Evolutionary conservation across 2,888 invertebrate species (phyloP), one percentile per base, ranked within the genome.

Genomic region (Ormia ochracea): DNA sequence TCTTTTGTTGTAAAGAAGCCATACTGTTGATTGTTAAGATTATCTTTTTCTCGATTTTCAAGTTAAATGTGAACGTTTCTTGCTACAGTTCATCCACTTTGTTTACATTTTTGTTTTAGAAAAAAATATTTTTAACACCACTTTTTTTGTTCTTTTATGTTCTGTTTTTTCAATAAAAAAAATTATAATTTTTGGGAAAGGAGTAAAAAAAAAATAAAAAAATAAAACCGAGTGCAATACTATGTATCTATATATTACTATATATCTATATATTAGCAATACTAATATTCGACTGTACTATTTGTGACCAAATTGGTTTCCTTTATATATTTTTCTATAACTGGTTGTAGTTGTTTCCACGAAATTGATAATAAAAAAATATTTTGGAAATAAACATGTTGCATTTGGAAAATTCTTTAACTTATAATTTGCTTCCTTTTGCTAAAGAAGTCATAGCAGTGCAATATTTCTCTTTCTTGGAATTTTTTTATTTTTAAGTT

Each of bases 1-100:
- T 93, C 84, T 93, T 92, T 88, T 93, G 93, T 83, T 93, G 91
- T 84, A 92, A 79, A 61, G 88, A 83, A 74, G 88, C 85, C 86
- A 87, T 87, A 52, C 52, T 61, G 23, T 59, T 45, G 50, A 17
- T 38, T 54, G 36, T 78, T 36, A 65, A 50, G 9, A 68, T 59
- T 50, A 23, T 19, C 43, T 31, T 19, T 21, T 26, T 36, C 26
- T 72, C 1, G 10, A 2, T 41, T 41, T 41, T 41, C 17, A 41
- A 6, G 14, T 14, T 41, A 41, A 41, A 41, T 41, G 14, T 14
- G 17, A 41, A 14, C 14, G 59, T 7, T 73, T 65, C 61, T 45
- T 43, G 23, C 38, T 31, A 9, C 17, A 54, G 56, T 43, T 61
- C 17, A 33, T 72, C 45, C 38, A 50, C 33, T 36, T 54, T 17